These are phyloP conservation scores for Panzeria rudis DNA, from an alignment of 2,888 invertebrate genomes.

Conservation along the genomic window DNA sequence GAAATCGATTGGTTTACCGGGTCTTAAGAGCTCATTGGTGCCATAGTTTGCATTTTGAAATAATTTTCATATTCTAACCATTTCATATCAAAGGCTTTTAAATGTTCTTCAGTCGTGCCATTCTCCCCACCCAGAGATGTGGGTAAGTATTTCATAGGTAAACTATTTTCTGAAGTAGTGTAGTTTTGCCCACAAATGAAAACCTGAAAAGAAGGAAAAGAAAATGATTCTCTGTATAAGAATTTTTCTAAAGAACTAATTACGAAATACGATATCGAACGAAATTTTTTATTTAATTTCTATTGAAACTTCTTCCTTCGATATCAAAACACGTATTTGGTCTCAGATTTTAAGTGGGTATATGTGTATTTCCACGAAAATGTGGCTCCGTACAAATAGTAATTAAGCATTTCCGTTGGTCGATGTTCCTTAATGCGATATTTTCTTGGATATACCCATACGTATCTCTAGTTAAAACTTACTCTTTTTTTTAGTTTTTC, in stretches of 20 bases:
- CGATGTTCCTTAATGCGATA: too few relatives aligned
- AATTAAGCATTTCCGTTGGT: too few relatives aligned
- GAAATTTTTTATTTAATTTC: too few relatives aligned
- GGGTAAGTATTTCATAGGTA: conserved; percentile 86
- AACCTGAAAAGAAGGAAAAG: conserved; percentile 80
- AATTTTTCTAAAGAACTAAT: not conserved
- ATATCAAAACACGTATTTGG: not conserved
- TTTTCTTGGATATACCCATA: not conserved
- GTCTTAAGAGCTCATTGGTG: conserved; percentile 76
- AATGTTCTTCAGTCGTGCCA: conserved; percentile 76
- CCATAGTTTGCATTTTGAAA: conserved; percentile 78
- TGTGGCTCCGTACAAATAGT: too few relatives aligned
- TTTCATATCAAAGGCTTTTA: conserved; percentile 75
- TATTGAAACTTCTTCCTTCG: not conserved
- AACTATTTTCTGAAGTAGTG: conserved; percentile 81
- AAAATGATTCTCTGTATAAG: not conserved
- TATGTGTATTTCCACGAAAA: too few relatives aligned
- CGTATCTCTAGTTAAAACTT: conserved; percentile 76
- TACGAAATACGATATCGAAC: not conserved
- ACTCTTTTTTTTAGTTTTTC: conserved; percentile 86
- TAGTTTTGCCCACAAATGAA: conserved; percentile 85
- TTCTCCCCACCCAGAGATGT: conserved; percentile 87
- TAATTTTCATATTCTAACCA: conserved; percentile 75
- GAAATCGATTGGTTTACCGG: conserved; percentile 76
- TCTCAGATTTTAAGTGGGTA: too few relatives aligned